A percentile compares a stretch with the other conserved stretches of the same genome.
Evolutionary conservation across 2,888 invertebrate genomes (phyloP).

Genomic region (Amitus sp.): DNA sequence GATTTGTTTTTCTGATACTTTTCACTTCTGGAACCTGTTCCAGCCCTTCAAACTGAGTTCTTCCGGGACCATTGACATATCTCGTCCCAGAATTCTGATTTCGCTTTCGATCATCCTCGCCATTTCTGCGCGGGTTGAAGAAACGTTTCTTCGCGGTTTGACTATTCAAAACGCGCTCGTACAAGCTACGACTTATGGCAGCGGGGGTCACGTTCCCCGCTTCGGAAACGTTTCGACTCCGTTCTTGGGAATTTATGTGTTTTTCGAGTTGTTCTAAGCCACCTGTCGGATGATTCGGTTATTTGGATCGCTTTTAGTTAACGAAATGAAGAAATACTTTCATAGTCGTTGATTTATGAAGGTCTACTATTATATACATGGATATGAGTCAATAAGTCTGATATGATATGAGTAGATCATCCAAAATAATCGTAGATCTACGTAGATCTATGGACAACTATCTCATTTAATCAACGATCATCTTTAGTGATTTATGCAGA

Average conservation of each 20-base stretch:
- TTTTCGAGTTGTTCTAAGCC: constrained; percentile 88
- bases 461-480: too few species aligned
- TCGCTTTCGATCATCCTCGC: constrained; percentile 58
- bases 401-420: too few species aligned
- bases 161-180: constrained; percentile 76
- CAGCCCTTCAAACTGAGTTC: constrained; percentile 67
- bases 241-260: constrained; percentile 72
- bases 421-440: too few species aligned
- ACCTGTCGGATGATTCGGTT: constrained; percentile 65
- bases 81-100: constrained; percentile 40
- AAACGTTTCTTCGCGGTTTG: constrained; percentile 48
- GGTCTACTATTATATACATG: too few species aligned
- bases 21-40: constrained; percentile 61
- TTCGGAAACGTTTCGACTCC: constrained; percentile 42
- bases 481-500: too few species aligned
- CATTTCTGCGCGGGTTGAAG: constrained; percentile 41
- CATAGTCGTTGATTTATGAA: too few species aligned
- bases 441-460: too few species aligned
- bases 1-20: constrained; percentile 64
- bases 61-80: constrained; percentile 69
- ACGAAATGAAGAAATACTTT: too few species aligned
- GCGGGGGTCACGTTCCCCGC: constrained; percentile 69
- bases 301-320: neutral
- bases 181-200: constrained; percentile 78
- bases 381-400: too few species aligned